Evolutionary conservation across 2,797 vertebrate genomes (phyloP).

Genomic region (Heteromormyrus szaboi): DNA sequence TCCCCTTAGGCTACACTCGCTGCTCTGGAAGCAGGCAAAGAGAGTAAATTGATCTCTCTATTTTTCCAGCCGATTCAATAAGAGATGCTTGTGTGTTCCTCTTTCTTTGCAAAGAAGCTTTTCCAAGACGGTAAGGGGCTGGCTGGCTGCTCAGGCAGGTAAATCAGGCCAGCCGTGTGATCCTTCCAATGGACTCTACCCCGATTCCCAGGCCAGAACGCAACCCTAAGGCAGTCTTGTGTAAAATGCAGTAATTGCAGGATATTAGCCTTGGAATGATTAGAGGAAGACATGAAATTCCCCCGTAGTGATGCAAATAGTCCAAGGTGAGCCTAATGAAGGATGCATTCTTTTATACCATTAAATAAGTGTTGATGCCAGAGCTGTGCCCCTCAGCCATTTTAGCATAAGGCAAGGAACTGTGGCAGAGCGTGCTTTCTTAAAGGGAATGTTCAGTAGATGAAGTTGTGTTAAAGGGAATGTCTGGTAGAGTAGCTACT

Average conservation of each 20-base stretch:
- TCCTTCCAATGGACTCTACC: constrained; percentile 59
- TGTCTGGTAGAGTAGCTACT: background rate
- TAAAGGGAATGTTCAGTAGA: constrained; percentile 4
- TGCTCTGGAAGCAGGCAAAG: background rate
- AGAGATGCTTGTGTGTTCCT: constrained; percentile 12
- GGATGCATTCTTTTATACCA: constrained; percentile 47
- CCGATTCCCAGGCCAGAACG: constrained; percentile 77
- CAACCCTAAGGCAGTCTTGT: constrained; percentile 69
- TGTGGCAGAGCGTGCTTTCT: background rate
- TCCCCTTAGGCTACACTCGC: constrained; percentile 13
- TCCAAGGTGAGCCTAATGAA: constrained; percentile 68
- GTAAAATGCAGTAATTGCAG: constrained; percentile 90
- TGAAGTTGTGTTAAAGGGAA: background rate
- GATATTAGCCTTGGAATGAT: constrained; percentile 90
- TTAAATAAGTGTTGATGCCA: constrained; percentile 46
- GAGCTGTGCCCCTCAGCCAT: constrained; percentile 20
- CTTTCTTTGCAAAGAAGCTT: constrained; percentile 5
- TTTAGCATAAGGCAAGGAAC: constrained; percentile 12
- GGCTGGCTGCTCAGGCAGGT: constrained; percentile 4
- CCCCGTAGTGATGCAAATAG: constrained; percentile 89
- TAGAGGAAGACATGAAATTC: constrained; percentile 85
- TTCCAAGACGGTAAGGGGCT: background rate
- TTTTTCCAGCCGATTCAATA: background rate
- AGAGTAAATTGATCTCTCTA: background rate
- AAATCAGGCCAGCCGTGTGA: constrained; percentile 1